Base-by-base conservation (phyloP, 30 jellyfish, hydroid and myxozoan species). In the Aurelia sp. region DNA sequence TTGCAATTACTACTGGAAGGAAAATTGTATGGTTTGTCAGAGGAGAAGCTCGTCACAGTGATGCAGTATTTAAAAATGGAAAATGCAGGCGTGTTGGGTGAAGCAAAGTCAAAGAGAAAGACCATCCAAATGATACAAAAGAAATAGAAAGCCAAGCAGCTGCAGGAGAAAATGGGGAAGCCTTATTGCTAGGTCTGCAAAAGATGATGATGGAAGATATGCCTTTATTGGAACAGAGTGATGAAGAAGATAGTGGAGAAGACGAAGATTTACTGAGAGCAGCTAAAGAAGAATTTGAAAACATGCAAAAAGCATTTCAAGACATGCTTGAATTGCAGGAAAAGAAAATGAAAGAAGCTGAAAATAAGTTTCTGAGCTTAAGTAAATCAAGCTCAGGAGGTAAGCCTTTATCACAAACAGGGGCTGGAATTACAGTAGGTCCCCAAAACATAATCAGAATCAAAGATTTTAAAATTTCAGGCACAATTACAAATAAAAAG, bases 141-240 rank as follows among this genome's bases (percentile, higher is more conserved):
- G 86, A 75, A 53, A 75, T 75, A 33, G 74, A 75, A 75, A 51
- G 86, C 74, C 72, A 75, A 75, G 86, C 63, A 75, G 74, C 86
- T 75, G 74, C n/a, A n/a, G n/a, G 74, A 13, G 86, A 75, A 75
- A 18, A 31, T 75, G 86, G 86, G 24, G 86, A 75, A 53, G 74
- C 86, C 86, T 55, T 75, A 16, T 63, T 61, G 80, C 33, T 48
- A 78, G 69, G 78, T 51, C 78, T 78, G 15, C 71, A 38, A 65
- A 78, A 38, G 80, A 61, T 59, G 22, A 65, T 78, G 47, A 53
- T 63, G 22, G 80, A 65, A 41, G 51, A 63, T 40, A 63, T 65
- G 50, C 89, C 89, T 60, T 19, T 67, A 65, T 40, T 61, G 70
- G 89, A 78, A n/a, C 52, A 48, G 27, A 62, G 24, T 47, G 69